A percentile compares a stretch with the other conserved stretches of the same genome.
Conservation (phyloP, 2,113 vertebrate species). For the Neogobius melanostomus region DNA sequence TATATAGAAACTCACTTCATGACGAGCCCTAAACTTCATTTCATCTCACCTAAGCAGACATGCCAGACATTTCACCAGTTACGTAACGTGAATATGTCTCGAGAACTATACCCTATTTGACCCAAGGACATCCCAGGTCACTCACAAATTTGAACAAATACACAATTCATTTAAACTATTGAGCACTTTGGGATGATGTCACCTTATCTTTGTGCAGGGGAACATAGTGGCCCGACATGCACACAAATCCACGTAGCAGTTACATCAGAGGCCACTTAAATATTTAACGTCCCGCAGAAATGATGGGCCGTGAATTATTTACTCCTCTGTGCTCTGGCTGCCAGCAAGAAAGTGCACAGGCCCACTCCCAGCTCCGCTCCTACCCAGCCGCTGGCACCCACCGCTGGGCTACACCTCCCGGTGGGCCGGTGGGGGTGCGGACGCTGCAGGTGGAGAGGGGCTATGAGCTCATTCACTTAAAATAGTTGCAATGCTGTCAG, state of each 20-base stretch:
- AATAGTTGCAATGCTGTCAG: constrained; percentile 69
- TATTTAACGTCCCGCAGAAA: constrained; percentile 67
- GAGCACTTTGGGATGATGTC: constrained; percentile 63
- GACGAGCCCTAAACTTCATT: not conserved
- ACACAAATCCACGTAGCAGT: constrained; percentile 47
- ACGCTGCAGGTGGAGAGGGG: constrained; percentile 45
- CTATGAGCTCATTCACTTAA: constrained; percentile 70
- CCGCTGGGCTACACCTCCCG: constrained; percentile 61
- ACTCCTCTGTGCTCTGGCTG: constrained; percentile 56
- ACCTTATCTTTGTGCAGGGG: constrained; percentile 46
- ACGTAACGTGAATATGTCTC: not conserved
- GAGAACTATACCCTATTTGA: not conserved
- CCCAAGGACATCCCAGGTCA: not conserved
- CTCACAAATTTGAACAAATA: constrained; percentile 10
- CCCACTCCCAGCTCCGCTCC: constrained; percentile 51
- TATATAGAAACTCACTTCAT: not conserved
- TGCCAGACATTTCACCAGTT: not conserved
- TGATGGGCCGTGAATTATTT: constrained; percentile 71
- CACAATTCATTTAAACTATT: constrained; percentile 14
- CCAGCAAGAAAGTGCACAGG: constrained; percentile 41
- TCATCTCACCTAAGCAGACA: not conserved
- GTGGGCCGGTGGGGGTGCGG: constrained; percentile 43
- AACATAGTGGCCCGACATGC: constrained; percentile 18
- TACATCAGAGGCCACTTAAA: constrained; percentile 70
- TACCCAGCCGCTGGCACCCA: constrained; percentile 55